Base-by-base conservation (phyloP, 1,140 invertebrate species). In the Sesamia nonagrioides region DNA sequence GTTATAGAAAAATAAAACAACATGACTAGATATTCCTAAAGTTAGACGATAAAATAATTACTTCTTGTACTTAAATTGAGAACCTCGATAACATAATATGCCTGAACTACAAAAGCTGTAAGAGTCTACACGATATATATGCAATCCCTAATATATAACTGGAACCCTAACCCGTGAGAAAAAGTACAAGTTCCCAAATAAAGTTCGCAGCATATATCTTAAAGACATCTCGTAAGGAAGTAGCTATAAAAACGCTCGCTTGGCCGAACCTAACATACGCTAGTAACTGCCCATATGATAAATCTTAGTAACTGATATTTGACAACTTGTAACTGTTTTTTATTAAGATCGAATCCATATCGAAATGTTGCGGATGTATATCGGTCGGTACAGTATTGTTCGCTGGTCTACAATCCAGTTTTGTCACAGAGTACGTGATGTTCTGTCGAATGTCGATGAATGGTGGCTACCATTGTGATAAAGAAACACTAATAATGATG, bases 401-500 rank as follows among this genome's bases (percentile, higher is more conserved):
- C 68, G 68, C 37, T 54, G 48, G 45, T 54, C 6, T 54, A 71
- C 50, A 52, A 71, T 71, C 68, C 68, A 71, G 48, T 71, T 71
- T 48, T 33, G 68, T 71, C 66, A 63, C 52, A 52, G 21, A 37
- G 27, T 52, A 54, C 68, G 48, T 71, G 68, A 52, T 71, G 37
- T 71, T 54, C 68, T 54, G 68, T 11, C 66, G 42, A 54, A 48
- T 54, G 68, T 11, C 66, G 42, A 54, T 71, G 40, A 48, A 54
- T n/a, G n/a, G n/a, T n/a, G 35, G 68, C 33, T 48, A 37, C n/a
- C 33, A 7, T 6, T 17, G 42, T 21, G 18, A 68, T 68, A 71
- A 52, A 52, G 68, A 54, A 52, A 54, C 68, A 54, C 68, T 69
- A 54, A 71, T 71, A 71, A 71, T 37, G 68, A 71, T 54, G 15